Evolutionary conservation across 2,888 invertebrate genomes (phyloP).

Genomic region (Chrysotoxum bicinctum): DNA sequence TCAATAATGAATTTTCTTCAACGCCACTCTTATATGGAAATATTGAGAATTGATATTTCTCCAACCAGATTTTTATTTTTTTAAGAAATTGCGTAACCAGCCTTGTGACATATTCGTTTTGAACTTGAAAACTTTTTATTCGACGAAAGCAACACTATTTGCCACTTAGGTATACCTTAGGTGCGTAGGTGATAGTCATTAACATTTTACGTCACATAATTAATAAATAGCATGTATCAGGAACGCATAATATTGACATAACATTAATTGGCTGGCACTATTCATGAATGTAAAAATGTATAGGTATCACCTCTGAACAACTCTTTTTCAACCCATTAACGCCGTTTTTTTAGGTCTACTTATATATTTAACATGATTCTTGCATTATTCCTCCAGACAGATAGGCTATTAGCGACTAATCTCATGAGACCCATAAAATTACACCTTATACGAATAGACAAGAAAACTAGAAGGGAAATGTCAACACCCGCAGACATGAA

Average conservation of each 20-base stretch:
- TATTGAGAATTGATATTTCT: no score
- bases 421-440: background rate
- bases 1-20: no score
- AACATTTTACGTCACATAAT: no score
- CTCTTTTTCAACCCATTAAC: slow-evolving; percentile 4
- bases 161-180: no score
- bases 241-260: background rate
- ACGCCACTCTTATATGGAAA: no score
- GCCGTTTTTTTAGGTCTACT: background rate
- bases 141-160: no score
- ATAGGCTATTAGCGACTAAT: background rate
- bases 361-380: slow-evolving; percentile 35
- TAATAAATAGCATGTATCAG: no score
- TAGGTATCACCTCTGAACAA: background rate
- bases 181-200: no score
- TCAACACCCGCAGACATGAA: background rate
- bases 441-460: background rate
- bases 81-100: no score
- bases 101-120: no score
- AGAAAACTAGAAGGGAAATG: slow-evolving; percentile 9
- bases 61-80: no score
- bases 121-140: no score
- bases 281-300: background rate
- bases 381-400: slow-evolving; percentile 29
- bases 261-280: background rate